These are phyloP conservation scores for Yponomeuta evonymella DNA, from an alignment of 2,888 invertebrate species.

Conservation along the genomic window DNA sequence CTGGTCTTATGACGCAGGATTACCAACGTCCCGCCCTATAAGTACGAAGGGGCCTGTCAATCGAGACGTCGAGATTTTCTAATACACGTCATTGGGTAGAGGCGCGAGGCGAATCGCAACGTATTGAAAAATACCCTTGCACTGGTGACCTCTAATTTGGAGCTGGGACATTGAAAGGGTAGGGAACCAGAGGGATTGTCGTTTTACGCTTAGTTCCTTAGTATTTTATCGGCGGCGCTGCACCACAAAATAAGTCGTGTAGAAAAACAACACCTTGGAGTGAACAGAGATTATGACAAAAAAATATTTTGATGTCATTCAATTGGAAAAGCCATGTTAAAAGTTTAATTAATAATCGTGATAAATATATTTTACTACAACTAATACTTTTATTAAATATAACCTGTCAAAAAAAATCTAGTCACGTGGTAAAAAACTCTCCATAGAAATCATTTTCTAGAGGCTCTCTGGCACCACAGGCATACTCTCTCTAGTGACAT, in stretches of 20 bases:
- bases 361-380: too few relatives aligned
- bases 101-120: not conserved
- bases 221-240: conserved; percentile 7
- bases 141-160: not conserved
- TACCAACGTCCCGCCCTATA: not conserved
- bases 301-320: too few relatives aligned
- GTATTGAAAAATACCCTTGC: not conserved
- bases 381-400: too few relatives aligned
- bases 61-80: not conserved
- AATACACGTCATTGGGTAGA: not conserved
- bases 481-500: too few relatives aligned
- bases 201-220: not conserved
- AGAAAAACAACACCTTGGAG: not conserved
- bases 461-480: too few relatives aligned
- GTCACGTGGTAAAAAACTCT: too few relatives aligned
- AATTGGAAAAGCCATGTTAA: too few relatives aligned
- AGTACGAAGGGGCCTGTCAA: not conserved
- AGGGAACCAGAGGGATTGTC: not conserved
- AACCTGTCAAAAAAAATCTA: too few relatives aligned
- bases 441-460: too few relatives aligned
- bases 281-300: too few relatives aligned
- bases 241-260: not conserved
- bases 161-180: not conserved
- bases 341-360: too few relatives aligned
- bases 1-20: too few relatives aligned